These are phyloP conservation scores for Pararge aegeria DNA, from an alignment of 1,140 invertebrate genomes.

Conservation along the genomic window DNA sequence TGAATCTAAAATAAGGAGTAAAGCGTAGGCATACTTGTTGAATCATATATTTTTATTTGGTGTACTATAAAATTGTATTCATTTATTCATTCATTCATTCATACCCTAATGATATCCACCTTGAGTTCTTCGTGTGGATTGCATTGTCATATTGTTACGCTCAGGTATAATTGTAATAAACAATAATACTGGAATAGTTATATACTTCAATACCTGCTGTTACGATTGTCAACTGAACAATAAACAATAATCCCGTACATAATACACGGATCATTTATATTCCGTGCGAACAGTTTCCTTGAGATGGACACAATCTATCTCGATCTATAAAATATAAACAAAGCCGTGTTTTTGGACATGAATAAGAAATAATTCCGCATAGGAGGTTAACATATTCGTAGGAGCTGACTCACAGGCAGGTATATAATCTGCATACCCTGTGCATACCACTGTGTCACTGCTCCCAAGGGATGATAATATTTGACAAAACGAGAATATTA, in stretches of 20 bases:
- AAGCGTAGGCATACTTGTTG: too few relatives aligned
- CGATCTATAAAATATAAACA: slow-evolving; percentile 5
- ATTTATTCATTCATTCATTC: too few relatives aligned
- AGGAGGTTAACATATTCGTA: not conserved
- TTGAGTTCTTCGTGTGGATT: too few relatives aligned
- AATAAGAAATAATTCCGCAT: slow-evolving; percentile 4
- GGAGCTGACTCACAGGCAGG: not conserved
- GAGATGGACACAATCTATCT: slow-evolving; percentile 8
- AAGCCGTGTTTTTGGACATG: slow-evolving; percentile 4
- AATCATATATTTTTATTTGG: too few relatives aligned
- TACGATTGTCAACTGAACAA: not conserved
- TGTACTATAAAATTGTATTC: too few relatives aligned
- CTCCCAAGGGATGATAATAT: too few relatives aligned
- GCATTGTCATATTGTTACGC: too few relatives aligned
- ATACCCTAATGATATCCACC: too few relatives aligned
- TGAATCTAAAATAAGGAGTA: too few relatives aligned
- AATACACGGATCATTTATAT: slow-evolving; percentile 15
- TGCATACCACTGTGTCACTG: too few relatives aligned
- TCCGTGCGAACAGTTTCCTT: slow-evolving; percentile 13
- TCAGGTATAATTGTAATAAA: slow-evolving; percentile 8
- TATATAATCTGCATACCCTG: too few relatives aligned
- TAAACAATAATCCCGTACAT: not conserved
- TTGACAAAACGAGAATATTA: too few relatives aligned
- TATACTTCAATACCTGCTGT: not conserved
- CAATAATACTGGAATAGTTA: not conserved